These are phyloP conservation scores for Ischnus inquisitorius DNA, from an alignment of 2,888 invertebrate genomes.

Conservation along the genomic window DNA sequence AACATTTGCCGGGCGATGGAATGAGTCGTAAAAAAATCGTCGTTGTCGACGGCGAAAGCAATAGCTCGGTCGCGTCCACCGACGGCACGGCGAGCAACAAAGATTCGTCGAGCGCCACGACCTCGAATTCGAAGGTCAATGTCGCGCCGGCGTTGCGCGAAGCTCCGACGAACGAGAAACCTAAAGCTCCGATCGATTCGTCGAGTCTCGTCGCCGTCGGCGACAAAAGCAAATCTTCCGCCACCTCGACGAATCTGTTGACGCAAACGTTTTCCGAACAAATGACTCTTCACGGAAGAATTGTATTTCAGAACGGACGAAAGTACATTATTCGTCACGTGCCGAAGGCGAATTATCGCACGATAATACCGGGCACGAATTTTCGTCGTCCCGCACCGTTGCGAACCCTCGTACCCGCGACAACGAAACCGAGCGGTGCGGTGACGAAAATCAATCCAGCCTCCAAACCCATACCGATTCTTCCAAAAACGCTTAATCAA, in stretches of 20 bases:
- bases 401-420: slow-evolving; percentile 15
- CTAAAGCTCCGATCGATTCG: background rate
- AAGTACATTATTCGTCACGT: slow-evolving; percentile 73
- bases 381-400: slow-evolving; percentile 19
- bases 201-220: background rate
- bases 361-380: slow-evolving; percentile 55
- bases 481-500: background rate
- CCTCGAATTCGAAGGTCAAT: slow-evolving; percentile 3
- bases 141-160: background rate
- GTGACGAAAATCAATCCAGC: background rate
- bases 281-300: slow-evolving; percentile 66
- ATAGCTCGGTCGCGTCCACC: slow-evolving; percentile 7
- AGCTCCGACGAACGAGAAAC: background rate
- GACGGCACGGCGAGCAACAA: too few species aligned
- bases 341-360: slow-evolving; percentile 51
- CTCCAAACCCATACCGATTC: background rate
- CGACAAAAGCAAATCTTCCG: background rate
- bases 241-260: background rate
- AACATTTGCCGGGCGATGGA: slow-evolving; percentile 75
- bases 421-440: background rate
- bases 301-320: slow-evolving; percentile 75
- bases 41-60: slow-evolving; percentile 74
- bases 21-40: slow-evolving; percentile 76
- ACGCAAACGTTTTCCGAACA: slow-evolving; percentile 63
- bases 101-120: background rate